Conservation (phyloP, 2,888 invertebrate species). For the Erebia epiphron region DNA sequence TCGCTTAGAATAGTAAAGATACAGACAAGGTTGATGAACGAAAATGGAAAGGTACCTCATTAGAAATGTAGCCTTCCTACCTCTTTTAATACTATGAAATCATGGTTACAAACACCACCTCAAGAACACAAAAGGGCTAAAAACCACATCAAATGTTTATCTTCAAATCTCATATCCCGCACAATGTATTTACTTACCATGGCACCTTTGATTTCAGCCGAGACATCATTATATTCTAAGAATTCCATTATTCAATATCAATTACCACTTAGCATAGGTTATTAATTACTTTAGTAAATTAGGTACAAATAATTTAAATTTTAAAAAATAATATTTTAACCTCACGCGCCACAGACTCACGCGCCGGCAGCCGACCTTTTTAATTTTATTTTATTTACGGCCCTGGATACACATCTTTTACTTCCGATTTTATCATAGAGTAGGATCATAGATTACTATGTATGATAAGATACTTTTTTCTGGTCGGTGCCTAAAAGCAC, state of each 20-base stretch:
- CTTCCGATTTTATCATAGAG: too few species aligned
- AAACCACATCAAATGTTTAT: not conserved
- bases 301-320: not conserved
- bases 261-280: not conserved
- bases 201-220: constrained; percentile 92
- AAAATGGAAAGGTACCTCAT: too few species aligned
- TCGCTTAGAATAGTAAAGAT: too few species aligned
- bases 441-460: too few species aligned
- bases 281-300: not conserved
- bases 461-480: too few species aligned
- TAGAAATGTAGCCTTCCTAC: too few species aligned
- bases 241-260: constrained; percentile 85
- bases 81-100: too few species aligned
- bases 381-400: too few species aligned
- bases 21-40: too few species aligned
- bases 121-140: not conserved
- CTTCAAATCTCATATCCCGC: not conserved
- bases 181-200: constrained; percentile 85
- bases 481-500: not conserved
- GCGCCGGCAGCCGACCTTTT: not conserved
- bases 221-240: constrained; percentile 93
- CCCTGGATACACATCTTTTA: too few species aligned
- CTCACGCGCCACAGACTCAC: not conserved
- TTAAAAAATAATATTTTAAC: not conserved
- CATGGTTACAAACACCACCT: too few species aligned